A percentile compares a stretch with the other conserved stretches of the same genome.
These are phyloP conservation scores for Dromaius novaehollandiae DNA, from an alignment of 2,113 vertebrate species.

Conservation along the genomic window DNA sequence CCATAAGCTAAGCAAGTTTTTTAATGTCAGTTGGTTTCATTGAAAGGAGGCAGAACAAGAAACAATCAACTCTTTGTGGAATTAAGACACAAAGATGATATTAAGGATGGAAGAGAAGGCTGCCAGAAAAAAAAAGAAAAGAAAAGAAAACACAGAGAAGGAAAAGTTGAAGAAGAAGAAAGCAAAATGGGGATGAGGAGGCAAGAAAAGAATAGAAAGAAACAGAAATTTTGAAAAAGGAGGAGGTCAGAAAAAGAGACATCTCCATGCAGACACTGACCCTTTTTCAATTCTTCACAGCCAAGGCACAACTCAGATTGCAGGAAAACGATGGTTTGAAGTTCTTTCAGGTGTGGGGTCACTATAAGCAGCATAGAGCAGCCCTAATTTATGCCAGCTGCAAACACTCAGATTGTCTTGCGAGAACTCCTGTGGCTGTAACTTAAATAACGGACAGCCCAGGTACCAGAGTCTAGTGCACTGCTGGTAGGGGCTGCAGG, in stretches of 20 bases:
- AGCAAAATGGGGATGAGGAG: background rate
- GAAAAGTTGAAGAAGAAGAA: background rate
- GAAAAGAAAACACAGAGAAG: no score
- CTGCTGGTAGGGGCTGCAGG: no score
- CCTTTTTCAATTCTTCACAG: background rate
- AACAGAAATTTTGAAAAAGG: background rate
- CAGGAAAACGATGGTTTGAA: background rate
- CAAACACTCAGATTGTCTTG: background rate
- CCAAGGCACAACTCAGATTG: background rate
- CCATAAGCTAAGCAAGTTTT: background rate
- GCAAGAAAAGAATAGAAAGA: background rate
- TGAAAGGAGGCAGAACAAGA: conserved; percentile 32
- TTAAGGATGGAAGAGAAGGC: background rate
- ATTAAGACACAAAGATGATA: background rate
- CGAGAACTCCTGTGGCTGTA: no score
- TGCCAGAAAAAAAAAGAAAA: background rate
- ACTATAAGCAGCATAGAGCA: background rate
- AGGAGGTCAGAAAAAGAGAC: no score
- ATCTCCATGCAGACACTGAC: background rate
- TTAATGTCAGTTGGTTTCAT: conserved; percentile 27
- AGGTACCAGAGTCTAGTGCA: no score
- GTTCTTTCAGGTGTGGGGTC: background rate
- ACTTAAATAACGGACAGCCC: no score
- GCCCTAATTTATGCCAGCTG: background rate
- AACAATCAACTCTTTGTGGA: background rate